These are phyloP conservation scores for Leiothrix lutea DNA, from an alignment of 2,113 vertebrate genomes.

Conservation along the genomic window DNA sequence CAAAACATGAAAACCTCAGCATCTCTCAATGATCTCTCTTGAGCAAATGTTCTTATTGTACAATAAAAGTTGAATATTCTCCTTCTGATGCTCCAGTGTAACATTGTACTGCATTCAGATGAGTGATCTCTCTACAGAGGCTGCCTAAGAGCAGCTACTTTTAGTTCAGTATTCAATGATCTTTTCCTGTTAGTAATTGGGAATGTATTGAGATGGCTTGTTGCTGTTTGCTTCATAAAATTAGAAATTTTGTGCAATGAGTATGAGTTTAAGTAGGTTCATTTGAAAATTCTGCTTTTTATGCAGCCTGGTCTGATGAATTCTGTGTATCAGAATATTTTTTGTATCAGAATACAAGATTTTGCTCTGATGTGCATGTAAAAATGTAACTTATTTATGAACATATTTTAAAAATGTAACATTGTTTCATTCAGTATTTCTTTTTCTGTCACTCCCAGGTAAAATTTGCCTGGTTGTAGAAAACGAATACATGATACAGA, in stretches of 20 bases:
- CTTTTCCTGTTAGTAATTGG: constrained; percentile 2
- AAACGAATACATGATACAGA: neutral
- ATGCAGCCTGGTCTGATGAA: neutral
- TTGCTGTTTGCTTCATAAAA: constrained; percentile 9
- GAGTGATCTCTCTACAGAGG: neutral
- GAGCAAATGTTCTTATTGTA: neutral
- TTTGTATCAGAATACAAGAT: neutral
- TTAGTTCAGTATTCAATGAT: constrained; percentile 13
- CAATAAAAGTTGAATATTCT: neutral
- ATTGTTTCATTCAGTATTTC: neutral
- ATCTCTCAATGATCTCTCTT: neutral
- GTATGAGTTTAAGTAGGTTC: neutral
- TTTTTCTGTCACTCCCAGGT: neutral
- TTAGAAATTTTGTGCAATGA: neutral
- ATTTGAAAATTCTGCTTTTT: constrained; percentile 22
- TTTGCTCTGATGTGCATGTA: neutral
- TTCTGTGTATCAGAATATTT: neutral
- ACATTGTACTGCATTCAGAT: neutral
- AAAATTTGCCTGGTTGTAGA: neutral
- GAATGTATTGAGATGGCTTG: neutral
- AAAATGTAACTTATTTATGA: neutral
- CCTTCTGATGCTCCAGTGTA: neutral
- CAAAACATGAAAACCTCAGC: neutral
- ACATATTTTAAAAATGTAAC: neutral
- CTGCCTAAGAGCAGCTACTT: neutral